phyloP scores from a whole-genome alignment of 1,140 invertebrate species.

The Ceratina japonica region DNA sequence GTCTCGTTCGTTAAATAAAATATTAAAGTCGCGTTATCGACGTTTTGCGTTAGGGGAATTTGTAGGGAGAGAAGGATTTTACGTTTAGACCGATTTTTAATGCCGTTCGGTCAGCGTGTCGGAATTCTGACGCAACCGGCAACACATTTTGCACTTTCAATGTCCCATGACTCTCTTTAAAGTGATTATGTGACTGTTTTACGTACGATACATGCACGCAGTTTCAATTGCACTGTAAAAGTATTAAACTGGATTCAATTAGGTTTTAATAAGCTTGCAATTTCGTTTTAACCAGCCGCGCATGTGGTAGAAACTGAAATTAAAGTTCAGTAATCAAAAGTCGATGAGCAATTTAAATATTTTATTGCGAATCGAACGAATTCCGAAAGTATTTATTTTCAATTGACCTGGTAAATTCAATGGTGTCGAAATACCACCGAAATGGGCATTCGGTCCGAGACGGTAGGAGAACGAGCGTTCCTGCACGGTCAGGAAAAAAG shows the following conservation, averaged over 20 bases:
- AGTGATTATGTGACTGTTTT: background rate
- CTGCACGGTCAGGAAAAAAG: background rate
- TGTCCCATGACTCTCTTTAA: background rate
- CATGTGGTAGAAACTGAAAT: no score
- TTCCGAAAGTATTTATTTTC: background rate
- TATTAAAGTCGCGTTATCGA: no score
- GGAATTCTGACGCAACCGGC: conserved; percentile 20
- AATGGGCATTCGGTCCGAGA: background rate
- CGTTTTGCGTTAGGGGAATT: no score
- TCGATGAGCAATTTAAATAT: no score
- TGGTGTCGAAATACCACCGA: background rate
- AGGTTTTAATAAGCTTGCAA: no score
- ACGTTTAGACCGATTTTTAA: no score
- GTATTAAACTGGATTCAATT: background rate
- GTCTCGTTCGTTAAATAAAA: no score
- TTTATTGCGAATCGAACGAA: background rate
- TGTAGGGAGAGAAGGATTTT: no score
- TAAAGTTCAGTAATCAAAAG: no score
- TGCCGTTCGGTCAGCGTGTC: background rate
- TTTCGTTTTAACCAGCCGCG: no score
- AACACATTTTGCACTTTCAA: background rate
- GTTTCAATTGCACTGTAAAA: background rate
- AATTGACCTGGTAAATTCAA: background rate
- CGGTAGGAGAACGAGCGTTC: background rate
- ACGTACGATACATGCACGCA: background rate